Evolutionary conservation across 2,797 vertebrate species (phyloP), one percentile per base, ranked within the genome.

Genomic region (Neoniphon sammara): DNA sequence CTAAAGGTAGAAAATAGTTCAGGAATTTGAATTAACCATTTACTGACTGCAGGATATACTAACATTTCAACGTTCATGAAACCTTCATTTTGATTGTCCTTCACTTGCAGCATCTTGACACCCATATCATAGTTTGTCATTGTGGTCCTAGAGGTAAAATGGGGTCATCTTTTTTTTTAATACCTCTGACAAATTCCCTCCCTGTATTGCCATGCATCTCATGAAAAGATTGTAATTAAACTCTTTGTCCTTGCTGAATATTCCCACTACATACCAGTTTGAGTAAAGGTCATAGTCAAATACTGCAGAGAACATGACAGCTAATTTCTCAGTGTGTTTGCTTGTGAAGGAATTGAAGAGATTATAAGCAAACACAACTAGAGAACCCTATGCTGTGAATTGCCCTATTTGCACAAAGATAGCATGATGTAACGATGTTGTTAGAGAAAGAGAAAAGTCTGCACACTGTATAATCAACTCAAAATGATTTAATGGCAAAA

Each of bases 11-110:
- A 82, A 85, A 79, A 17, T 25, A 66, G 52, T 84, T 83, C 9
- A 75, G 62, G 75, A 86, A 82, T 34, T 62, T 76, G 73, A 78
- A 85, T 81, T 66, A 81, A 84, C 78, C 53, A 85, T 86, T 83
- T 55, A 80, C 67, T 44, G 57, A 77, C 63, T 76, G 39, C 73
- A 53, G 56, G 66, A 79, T 75, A 54, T 75, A 71, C 63, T 54
- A 27, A 27, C 25, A 27, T 27, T 27, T 27, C 25, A 27, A 27
- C 25, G 4, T 27, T 27, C 25, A 27, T 27, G 25, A 27, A 27
- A 55, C 57, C 68, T 80, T 72, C 54, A 64, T 70, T 76, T 59
- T 71, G 80, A 77, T 58, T 15, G 2, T 58, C 25, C 58, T 50
- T 73, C 2, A 46, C 44, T 46, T 12, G 11, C 44, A 46, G 10